These are phyloP conservation scores for Drosophila cracens DNA, from an alignment of 2,888 invertebrate species.

Conservation along the genomic window DNA sequence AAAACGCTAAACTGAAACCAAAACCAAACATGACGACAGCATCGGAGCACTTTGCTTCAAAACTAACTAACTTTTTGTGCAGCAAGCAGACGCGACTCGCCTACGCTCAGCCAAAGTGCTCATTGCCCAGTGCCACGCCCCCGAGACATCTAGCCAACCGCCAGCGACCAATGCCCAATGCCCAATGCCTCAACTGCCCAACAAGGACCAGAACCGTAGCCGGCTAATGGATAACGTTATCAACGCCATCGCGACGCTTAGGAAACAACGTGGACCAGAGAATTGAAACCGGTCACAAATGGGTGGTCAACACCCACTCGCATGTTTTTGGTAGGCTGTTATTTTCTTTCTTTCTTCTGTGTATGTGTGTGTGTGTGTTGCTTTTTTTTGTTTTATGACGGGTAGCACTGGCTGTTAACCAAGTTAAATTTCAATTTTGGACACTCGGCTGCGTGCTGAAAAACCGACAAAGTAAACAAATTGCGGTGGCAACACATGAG, in stretches of 20 bases:
- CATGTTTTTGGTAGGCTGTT: constrained; percentile 19
- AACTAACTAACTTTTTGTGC: constrained; percentile 61
- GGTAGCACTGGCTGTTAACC: constrained; percentile 57
- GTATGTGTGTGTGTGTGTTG: background rate
- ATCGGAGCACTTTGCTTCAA: constrained; percentile 56
- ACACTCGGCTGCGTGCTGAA: constrained; percentile 71
- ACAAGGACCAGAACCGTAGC: constrained; percentile 9
- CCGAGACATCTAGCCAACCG: background rate
- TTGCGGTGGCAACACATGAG: constrained; percentile 73
- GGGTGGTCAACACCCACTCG: constrained; percentile 1
- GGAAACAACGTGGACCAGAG: constrained; percentile 21
- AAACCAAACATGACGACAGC: constrained; percentile 51
- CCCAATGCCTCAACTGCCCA: constrained; percentile 10
- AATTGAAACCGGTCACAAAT: constrained; percentile 7
- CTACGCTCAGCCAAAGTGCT: constrained; percentile 38
- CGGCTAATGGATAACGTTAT: constrained; percentile 70
- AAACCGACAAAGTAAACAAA: constrained; percentile 74
- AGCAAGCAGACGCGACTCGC: constrained; percentile 10
- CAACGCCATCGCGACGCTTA: constrained; percentile 66
- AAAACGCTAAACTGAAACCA: constrained; percentile 35
- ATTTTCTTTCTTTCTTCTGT: background rate
- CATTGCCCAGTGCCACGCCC: constrained; percentile 30
- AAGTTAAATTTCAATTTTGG: constrained; percentile 73
- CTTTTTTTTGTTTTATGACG: background rate
- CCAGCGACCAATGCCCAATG: constrained; percentile 1